phyloP scores from a whole-genome alignment of 2,888 invertebrate species.

The Periphyllus acericola region DNA sequence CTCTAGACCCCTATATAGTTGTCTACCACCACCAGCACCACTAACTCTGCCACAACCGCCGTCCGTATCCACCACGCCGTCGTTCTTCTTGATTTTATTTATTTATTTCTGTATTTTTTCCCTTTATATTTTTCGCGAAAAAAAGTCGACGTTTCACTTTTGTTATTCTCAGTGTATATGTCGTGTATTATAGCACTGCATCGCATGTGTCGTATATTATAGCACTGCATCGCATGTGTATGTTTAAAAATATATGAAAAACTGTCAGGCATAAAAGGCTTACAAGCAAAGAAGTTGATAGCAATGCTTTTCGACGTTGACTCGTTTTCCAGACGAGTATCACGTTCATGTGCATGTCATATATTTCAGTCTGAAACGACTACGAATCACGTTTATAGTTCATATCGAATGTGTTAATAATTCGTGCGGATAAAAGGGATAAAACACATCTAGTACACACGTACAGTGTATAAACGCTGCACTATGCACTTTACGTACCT shows the following conservation, averaged over 20 bases:
- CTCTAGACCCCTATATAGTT: too few species aligned
- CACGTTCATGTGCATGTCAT: not conserved
- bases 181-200: not conserved
- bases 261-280: not conserved
- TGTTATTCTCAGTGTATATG: not conserved
- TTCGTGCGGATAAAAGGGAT: not conserved
- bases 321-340: not conserved
- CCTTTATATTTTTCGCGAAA: not conserved
- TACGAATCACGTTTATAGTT: not conserved
- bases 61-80: not conserved
- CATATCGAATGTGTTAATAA: not conserved
- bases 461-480: too few species aligned
- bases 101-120: slow-evolving; percentile 12
- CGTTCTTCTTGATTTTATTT: slow-evolving; percentile 42
- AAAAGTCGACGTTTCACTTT: slow-evolving; percentile 45
- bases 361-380: not conserved
- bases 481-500: too few species aligned
- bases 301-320: not conserved
- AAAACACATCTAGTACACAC: too few species aligned
- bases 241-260: not conserved
- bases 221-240: not conserved
- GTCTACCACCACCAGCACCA: not conserved
- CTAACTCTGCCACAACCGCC: too few species aligned
- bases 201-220: not conserved
- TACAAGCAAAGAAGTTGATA: not conserved